Evolutionary conservation across 2,797 vertebrate genomes (phyloP), one percentile per base, ranked within the genome.

Genomic region (Anolis apletophallus): DNA sequence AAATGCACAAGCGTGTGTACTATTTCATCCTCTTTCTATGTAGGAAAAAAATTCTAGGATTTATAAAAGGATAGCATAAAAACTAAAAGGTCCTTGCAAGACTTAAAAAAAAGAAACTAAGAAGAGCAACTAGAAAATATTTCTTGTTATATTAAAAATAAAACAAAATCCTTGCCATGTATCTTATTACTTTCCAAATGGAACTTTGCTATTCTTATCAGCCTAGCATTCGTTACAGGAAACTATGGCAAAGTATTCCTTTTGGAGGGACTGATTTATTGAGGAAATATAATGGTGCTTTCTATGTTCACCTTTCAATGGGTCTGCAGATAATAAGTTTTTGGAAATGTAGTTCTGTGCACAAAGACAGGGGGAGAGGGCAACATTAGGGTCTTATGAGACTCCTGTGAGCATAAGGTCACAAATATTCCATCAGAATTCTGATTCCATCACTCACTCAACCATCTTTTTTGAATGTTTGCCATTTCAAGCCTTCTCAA

Each of bases 401-500:
- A 69, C 11, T 29, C 29, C 7, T 32, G 26, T 55, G 14, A 36
- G n/a, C 16, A 74, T 36, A 83, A 84, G 3, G 21, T 26, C 55
- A 82, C 50, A n/a, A 23, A 46, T 61, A 17, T n/a, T 46, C n/a
- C 55, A 7, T 32, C 19, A 32, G 13, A 75, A 5, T 54, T 36
- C 16, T 17, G 23, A 68, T 50, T 3, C 9, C 34, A 1, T 32
- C 17, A 21, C 11, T 3, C 29, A n/a, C 57, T 29, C 29, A 10
- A 19, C 77, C 68, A 55, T 34, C 34, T 14, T 40, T 40, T n/a
- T 73, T 52, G 9, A 29, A 69, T 32, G 26, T 50, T 29, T 90
- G 71, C 76, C 88, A 81, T 88, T 92, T 80, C 77, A 54, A 46
- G 83, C 90, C 93, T 92, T 88, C 85, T 89, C 88, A 75, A 34